Conservation (phyloP, 2,888 invertebrate species). For the Smittia sp. region DNA sequence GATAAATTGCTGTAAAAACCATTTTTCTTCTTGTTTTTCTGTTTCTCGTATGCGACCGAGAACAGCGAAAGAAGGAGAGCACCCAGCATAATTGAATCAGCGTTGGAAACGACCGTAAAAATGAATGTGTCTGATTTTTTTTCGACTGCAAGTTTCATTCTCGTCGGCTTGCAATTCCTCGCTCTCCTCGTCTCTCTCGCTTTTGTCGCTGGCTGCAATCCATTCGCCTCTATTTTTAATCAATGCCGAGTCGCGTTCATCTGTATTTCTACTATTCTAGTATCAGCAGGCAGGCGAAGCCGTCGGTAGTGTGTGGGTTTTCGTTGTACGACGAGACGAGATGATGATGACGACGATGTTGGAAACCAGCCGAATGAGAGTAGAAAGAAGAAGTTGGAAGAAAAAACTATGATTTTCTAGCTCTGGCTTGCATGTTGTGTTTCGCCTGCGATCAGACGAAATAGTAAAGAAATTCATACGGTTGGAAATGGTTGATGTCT, state of each 20-base stretch:
- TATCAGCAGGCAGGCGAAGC: conserved; percentile 17
- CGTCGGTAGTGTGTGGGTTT: neutral
- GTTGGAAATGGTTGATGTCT: conserved; percentile 31
- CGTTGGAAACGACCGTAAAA: conserved; percentile 15
- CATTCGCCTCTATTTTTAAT: conserved; percentile 26
- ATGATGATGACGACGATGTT: conserved; percentile 31
- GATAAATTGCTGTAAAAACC: conserved; percentile 21
- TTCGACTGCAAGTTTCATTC: conserved; percentile 5
- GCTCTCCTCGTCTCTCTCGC: neutral
- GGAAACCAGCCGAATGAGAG: conserved; percentile 36
- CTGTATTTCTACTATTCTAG: conserved; percentile 23
- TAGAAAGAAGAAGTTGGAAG: conserved; percentile 11
- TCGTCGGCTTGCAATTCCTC: neutral
- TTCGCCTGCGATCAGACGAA: conserved; percentile 31
- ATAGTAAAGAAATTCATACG: conserved; percentile 41
- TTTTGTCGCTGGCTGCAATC: neutral
- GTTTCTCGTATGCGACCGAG: neutral
- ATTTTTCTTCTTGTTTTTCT: neutral
- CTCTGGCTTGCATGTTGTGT: conserved; percentile 30
- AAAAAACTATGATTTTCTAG: conserved; percentile 33
- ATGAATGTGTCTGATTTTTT: conserved; percentile 18
- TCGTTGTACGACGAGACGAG: neutral
- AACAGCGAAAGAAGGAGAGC: neutral
- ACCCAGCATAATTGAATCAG: conserved; percentile 14
- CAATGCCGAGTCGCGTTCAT: conserved; percentile 30